phyloP scores from a whole-genome alignment of 1,140 invertebrate genomes.

The Reticulitermes speratus region DNA sequence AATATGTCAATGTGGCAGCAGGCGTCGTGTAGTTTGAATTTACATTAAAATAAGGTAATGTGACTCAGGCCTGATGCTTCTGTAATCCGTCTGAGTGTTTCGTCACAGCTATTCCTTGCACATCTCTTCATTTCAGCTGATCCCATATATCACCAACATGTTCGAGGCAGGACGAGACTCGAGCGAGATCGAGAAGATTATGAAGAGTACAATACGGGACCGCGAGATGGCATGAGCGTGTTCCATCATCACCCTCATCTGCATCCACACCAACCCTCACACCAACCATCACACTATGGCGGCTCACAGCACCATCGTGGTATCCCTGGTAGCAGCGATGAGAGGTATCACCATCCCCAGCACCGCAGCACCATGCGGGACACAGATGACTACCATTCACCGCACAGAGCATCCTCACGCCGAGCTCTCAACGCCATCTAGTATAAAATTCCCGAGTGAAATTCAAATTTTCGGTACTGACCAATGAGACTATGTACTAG shows the following conservation, averaged over 20 bases:
- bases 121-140: slow-evolving; percentile 32
- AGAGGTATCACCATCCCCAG: slow-evolving; percentile 29
- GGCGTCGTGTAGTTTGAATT: neutral
- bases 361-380: slow-evolving; percentile 30
- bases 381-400: slow-evolving; percentile 50
- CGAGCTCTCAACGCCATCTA: slow-evolving; percentile 55
- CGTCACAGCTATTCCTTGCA: neutral
- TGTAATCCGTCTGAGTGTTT: neutral
- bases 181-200: slow-evolving; percentile 47
- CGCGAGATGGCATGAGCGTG: slow-evolving; percentile 23
- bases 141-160: slow-evolving; percentile 38
- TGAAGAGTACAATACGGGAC: slow-evolving; percentile 44
- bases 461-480: neutral
- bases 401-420: slow-evolving; percentile 51
- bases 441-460: slow-evolving; percentile 36
- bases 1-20: neutral
- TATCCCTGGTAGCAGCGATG: slow-evolving; percentile 30
- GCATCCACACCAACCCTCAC: slow-evolving; percentile 34
- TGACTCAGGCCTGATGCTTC: neutral
- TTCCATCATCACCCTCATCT: slow-evolving; percentile 36
- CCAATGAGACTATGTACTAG: neutral
- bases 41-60: neutral
- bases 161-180: slow-evolving; percentile 41
- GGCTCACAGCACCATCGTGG: slow-evolving; percentile 39
- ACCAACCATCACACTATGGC: slow-evolving; percentile 36